Conservation (phyloP, 2,888 invertebrate species). For the Epinotia ramella region DNA sequence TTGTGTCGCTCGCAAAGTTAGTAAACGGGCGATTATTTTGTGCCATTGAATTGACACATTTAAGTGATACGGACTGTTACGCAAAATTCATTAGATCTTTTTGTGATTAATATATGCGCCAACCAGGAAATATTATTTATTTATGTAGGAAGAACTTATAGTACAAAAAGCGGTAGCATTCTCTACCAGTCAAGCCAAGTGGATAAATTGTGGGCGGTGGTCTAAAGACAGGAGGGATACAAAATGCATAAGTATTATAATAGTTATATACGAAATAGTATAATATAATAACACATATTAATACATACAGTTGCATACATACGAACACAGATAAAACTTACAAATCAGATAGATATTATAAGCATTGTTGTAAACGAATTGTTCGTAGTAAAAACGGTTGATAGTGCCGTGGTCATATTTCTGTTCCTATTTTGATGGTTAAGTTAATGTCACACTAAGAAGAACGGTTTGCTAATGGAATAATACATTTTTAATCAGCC, state of each 20-base stretch:
- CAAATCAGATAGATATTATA: background rate
- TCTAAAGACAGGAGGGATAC: too few relatives aligned
- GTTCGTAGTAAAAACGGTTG: too few relatives aligned
- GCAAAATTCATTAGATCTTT: background rate
- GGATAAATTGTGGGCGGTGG: too few relatives aligned
- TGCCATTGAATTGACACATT: conserved; percentile 62
- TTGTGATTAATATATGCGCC: background rate
- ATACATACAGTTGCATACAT: too few relatives aligned
- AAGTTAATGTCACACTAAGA: background rate
- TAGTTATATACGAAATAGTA: too few relatives aligned
- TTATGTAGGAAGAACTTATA: too few relatives aligned
- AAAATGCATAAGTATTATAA: too few relatives aligned
- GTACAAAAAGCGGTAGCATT: too few relatives aligned
- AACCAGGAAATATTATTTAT: too few relatives aligned
- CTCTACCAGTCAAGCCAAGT: too few relatives aligned
- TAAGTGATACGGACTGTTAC: conserved; percentile 7
- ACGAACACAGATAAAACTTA: background rate
- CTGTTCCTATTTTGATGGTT: background rate
- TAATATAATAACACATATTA: background rate
- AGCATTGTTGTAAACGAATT: background rate
- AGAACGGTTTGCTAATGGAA: background rate
- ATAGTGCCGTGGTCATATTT: background rate
- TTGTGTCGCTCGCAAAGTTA: conserved; percentile 74
- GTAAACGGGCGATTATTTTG: conserved; percentile 69
- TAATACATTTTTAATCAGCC: background rate